Conservation (phyloP, 1,140 invertebrate genomes). For the Saccostrea echinata region DNA sequence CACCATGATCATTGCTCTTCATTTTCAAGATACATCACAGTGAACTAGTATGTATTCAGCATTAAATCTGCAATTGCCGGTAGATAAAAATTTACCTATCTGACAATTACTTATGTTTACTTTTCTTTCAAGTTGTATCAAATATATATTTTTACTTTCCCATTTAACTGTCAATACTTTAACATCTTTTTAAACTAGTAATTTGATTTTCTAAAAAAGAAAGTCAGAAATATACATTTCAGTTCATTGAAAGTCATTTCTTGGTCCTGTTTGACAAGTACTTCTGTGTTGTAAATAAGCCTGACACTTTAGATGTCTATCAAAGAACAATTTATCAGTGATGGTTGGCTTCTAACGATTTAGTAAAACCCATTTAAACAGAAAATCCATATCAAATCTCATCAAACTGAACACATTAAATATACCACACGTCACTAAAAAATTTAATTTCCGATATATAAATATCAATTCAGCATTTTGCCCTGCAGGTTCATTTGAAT, state of each 20-base stretch:
- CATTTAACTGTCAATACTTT: background rate
- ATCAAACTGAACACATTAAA: conserved; percentile 28
- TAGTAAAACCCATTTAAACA: conserved; percentile 12
- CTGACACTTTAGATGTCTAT: background rate
- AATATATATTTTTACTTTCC: background rate
- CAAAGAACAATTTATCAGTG: background rate
- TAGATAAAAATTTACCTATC: too few relatives aligned
- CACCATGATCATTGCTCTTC: too few relatives aligned
- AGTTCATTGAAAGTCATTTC: background rate
- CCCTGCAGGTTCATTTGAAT: conserved; percentile 16
- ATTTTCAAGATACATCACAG: too few relatives aligned
- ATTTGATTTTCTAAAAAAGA: background rate
- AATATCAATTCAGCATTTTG: background rate
- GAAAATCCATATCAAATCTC: background rate
- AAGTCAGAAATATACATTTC: background rate
- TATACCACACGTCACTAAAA: conserved; percentile 3
- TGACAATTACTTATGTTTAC: background rate
- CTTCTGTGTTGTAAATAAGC: background rate
- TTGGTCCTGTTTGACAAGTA: conserved; percentile 8
- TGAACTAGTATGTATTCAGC: too few relatives aligned
- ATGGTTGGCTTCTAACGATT: background rate
- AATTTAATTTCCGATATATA: conserved; percentile 34
- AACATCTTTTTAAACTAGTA: background rate
- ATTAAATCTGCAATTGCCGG: too few relatives aligned
- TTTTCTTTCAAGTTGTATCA: background rate